Evolutionary conservation across 2,113 vertebrate species (phyloP).

Genomic region (Istiophorus platypterus): DNA sequence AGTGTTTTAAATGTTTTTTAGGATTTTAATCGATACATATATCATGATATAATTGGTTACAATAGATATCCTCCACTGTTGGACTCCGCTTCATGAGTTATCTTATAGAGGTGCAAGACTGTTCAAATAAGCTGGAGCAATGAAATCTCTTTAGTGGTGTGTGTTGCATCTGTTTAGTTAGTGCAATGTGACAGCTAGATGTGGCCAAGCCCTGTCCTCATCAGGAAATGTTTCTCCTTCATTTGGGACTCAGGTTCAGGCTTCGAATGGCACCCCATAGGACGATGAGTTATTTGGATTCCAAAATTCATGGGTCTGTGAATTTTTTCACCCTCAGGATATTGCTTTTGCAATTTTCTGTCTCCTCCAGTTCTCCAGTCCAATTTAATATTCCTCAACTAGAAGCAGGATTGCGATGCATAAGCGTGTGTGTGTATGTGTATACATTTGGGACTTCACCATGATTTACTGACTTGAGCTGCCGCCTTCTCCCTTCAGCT

Average conservation of each 20-base stretch:
- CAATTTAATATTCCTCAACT: not conserved
- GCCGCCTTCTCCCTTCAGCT: constrained; percentile 27
- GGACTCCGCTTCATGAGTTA: not conserved
- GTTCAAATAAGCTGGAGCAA: constrained; percentile 10
- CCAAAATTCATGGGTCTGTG: not conserved
- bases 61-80: not conserved
- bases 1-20: no score
- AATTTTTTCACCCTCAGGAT: not conserved
- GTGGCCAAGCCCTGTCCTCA: constrained; percentile 56
- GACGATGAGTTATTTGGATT: constrained; percentile 17
- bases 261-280: constrained; percentile 34
- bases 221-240: constrained; percentile 64
- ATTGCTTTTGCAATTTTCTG: not conserved
- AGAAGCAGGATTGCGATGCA: not conserved
- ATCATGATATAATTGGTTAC: not conserved
- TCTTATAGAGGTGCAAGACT: constrained; percentile 22
- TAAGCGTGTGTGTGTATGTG: not conserved
- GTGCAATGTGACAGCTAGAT: constrained; percentile 3
- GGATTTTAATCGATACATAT: not conserved
- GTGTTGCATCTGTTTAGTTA: constrained; percentile 47
- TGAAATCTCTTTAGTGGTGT: constrained; percentile 21
- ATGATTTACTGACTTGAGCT: constrained; percentile 28
- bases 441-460: constrained; percentile 28
- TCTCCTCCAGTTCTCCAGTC: not conserved
- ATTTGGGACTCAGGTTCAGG: constrained; percentile 24